Base-by-base conservation (phyloP, 1,140 invertebrate genomes). In the Dysdera silvatica region DNA sequence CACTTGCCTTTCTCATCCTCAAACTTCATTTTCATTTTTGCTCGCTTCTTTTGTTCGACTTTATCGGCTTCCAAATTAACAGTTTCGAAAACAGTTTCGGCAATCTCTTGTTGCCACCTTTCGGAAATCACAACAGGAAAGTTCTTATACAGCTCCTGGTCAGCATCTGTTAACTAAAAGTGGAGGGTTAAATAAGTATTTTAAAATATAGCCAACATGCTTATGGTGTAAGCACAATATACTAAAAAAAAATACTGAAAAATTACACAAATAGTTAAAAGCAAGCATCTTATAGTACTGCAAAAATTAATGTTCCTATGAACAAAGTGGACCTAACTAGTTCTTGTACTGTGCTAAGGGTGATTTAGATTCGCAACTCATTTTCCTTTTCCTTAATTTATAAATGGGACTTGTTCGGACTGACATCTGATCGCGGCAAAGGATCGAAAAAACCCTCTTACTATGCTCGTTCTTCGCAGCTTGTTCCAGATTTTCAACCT, bases 1-100 rank as follows among this genome's bases (percentile, higher is more conserved):
- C 43, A n/a, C 2, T 45, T 65, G 91, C 89, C 89, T 82, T 95
- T 95, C 78, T 98, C 95, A 75, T 97, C 89, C 32, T 96, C 91
- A 74, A 96, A 95, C 70, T 89, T 86, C 71, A 88, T 85, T 74
- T 97, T 98, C 76, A 95, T 90, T 77, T 98, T 98, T 24, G 91
- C 83, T 74, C 88, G 90, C 72, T 86, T 88, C 76, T 99, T 99
- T 72, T 87, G 85, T 78, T 99, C 95, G 67, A 88, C 77, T 80
- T 96, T 97, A 76, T 99, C 96, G 0, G 95, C 89, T 78, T 99
- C 97, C 69, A 84, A 83, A 77, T 99, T 99, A 71, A 99, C 89
- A 24, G 94, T 93, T 74, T 99, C 95, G 78, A 99, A 99, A 20
- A 99, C 95, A 3, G 97, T 99, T 79, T 99, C 97, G 3, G 95